phyloP scores from a whole-genome alignment of 2,888 invertebrate genomes.

The Acleris laterana region DNA sequence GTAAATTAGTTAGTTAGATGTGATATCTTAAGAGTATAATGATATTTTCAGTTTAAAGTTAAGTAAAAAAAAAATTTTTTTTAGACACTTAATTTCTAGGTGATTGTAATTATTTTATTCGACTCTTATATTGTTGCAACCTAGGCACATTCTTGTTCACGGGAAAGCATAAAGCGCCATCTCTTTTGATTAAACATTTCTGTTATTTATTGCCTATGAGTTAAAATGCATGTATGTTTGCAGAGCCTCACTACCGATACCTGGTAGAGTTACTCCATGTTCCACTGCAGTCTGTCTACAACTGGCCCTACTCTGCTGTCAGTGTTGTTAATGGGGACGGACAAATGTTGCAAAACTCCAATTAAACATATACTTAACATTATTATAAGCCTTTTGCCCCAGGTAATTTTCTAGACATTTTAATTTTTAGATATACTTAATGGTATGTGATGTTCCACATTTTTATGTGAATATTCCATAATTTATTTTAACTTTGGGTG shows the following conservation, averaged over 20 bases:
- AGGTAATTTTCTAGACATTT: slow-evolving; percentile 29
- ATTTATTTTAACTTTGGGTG: slow-evolving; percentile 23
- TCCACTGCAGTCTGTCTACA: slow-evolving; percentile 93
- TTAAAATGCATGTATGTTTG: slow-evolving; percentile 56
- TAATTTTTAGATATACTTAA: slow-evolving; percentile 27
- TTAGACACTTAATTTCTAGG: no score
- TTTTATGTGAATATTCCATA: slow-evolving; percentile 26
- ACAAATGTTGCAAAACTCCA: slow-evolving; percentile 52
- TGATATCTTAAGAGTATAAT: no score
- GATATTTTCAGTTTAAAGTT: no score
- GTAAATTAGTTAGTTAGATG: no score
- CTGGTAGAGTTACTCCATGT: slow-evolving; percentile 94
- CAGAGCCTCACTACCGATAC: slow-evolving; percentile 93
- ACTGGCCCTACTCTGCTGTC: slow-evolving; percentile 72
- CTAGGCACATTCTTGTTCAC: no score
- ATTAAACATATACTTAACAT: slow-evolving; percentile 43
- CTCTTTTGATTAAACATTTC: no score
- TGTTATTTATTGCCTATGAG: neutral
- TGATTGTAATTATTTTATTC: no score
- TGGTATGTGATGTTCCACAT: slow-evolving; percentile 24
- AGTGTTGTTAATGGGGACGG: slow-evolving; percentile 66
- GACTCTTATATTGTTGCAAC: no score
- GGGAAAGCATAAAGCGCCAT: no score
- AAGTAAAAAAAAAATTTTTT: no score
- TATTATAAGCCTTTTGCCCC: slow-evolving; percentile 25